Evolutionary conservation across 2,113 vertebrate genomes (phyloP).

Genomic region (Epinephelus cyanopodus): DNA sequence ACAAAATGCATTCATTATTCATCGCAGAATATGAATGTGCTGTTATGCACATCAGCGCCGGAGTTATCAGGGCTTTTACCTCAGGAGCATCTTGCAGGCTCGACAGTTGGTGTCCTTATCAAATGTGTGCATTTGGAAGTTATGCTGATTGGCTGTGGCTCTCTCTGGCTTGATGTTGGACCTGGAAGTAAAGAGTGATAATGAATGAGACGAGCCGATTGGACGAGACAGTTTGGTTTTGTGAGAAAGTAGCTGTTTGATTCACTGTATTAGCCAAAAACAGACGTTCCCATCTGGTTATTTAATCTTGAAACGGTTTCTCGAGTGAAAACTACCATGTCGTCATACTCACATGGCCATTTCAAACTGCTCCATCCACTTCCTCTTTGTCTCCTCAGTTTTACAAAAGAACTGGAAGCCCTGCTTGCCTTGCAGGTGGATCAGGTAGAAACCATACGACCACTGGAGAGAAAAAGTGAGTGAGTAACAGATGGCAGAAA

Average conservation of each 20-base stretch:
- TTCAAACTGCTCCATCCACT: slow-evolving; percentile 99
- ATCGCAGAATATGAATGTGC: neutral
- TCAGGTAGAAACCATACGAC: slow-evolving; percentile 98
- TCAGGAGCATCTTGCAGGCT: slow-evolving; percentile 96
- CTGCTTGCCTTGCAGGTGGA: slow-evolving; percentile 97
- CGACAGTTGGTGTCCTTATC: slow-evolving; percentile 96
- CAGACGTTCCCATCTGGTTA: neutral
- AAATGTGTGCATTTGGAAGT: slow-evolving; percentile 98
- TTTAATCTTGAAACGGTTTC: neutral
- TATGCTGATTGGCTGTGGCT: slow-evolving; percentile 96
- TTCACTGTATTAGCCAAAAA: neutral
- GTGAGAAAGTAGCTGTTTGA: neutral
- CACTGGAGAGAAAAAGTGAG: slow-evolving; percentile 85
- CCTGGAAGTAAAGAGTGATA: slow-evolving; percentile 76
- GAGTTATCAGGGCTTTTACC: slow-evolving; percentile 79
- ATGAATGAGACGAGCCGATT: neutral
- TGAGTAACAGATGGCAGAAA: slow-evolving; percentile 46
- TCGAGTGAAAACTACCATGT: neutral
- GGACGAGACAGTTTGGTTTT: neutral
- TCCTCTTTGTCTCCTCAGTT: slow-evolving; percentile 97
- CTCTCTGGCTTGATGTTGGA: slow-evolving; percentile 98
- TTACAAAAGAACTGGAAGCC: slow-evolving; percentile 99
- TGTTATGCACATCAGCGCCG: neutral
- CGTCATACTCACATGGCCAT: slow-evolving; percentile 94
- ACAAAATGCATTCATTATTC: neutral